Evolutionary conservation across 2,113 vertebrate species (phyloP).

Genomic region (Esox niger): DNA sequence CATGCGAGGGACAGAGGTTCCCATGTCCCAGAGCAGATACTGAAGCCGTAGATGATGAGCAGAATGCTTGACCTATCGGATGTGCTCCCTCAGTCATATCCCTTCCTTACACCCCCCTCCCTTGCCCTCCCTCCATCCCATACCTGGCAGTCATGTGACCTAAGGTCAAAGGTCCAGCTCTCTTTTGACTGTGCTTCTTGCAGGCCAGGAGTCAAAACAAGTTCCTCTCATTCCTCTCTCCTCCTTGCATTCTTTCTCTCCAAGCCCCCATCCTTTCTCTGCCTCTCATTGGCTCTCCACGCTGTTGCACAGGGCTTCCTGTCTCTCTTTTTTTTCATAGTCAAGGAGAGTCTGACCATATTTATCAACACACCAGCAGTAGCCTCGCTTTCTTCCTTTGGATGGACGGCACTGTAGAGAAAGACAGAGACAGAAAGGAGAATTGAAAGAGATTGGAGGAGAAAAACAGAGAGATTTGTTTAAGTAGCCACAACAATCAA

Average conservation of each 20-base stretch:
- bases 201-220: constrained; percentile 43
- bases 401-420: constrained; percentile 87
- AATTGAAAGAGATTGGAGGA: neutral
- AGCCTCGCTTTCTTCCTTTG: constrained; percentile 89
- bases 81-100: constrained; percentile 19
- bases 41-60: constrained; percentile 51
- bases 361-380: constrained; percentile 97
- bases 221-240: constrained; percentile 9
- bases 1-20: constrained; percentile 46
- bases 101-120: constrained; percentile 19
- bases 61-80: constrained; percentile 33
- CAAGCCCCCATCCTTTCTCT: constrained; percentile 20
- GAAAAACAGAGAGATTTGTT: neutral
- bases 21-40: constrained; percentile 53
- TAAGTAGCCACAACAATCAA: neutral
- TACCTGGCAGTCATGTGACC: constrained; percentile 50
- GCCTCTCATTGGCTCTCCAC: constrained; percentile 81
- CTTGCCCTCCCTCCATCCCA: constrained; percentile 10
- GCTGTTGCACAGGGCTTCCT: constrained; percentile 84
- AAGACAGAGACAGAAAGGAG: constrained; percentile 24
- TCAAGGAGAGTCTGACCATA: constrained; percentile 87
- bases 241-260: constrained; percentile 28
- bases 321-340: constrained; percentile 76
- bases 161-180: constrained; percentile 57
- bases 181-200: constrained; percentile 57